Percentiles rank a stretch among this genome's conserved stretches.
Conservation (phyloP, 2,797 vertebrate genomes). For the Neomorphus geoffroyi region DNA sequence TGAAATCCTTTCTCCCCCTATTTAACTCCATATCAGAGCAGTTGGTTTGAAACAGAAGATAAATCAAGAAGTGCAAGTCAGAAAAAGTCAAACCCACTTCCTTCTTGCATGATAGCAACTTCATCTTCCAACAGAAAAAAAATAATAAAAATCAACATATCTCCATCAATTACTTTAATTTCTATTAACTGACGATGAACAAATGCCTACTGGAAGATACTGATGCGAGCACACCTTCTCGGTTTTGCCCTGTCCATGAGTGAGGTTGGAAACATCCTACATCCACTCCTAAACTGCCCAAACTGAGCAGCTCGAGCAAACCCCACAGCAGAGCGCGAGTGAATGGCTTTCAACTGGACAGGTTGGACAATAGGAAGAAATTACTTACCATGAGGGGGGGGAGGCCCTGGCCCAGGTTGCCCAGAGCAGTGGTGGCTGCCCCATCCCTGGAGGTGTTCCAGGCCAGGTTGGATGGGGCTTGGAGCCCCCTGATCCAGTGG, state of each 20-base stretch:
- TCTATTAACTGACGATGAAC: neutral
- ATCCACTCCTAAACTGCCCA: neutral
- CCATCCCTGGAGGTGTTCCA: too few species aligned
- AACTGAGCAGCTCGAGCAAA: neutral
- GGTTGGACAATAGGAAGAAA: too few species aligned
- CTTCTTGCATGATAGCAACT: neutral
- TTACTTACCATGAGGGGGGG: too few species aligned
- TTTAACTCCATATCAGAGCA: neutral
- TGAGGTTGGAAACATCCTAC: neutral
- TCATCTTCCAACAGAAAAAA: neutral
- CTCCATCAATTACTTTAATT: neutral
- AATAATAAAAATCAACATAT: neutral
- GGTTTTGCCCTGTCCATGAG: neutral
- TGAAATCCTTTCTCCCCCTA: neutral
- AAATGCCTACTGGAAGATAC: neutral
- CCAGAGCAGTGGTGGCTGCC: too few species aligned
- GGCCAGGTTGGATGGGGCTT: too few species aligned
- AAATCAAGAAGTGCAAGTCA: too few species aligned
- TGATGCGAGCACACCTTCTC: too few species aligned
- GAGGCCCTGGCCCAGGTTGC: too few species aligned
- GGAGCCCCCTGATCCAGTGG: too few species aligned
- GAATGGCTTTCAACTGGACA: too few species aligned
- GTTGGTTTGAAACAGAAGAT: neutral
- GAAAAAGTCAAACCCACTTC: neutral
- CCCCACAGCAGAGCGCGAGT: too few species aligned